Evolutionary conservation across 1,140 invertebrate genomes (phyloP), one percentile per base, ranked within the genome.

Genomic region (Lepidotrigona ventralis): DNA sequence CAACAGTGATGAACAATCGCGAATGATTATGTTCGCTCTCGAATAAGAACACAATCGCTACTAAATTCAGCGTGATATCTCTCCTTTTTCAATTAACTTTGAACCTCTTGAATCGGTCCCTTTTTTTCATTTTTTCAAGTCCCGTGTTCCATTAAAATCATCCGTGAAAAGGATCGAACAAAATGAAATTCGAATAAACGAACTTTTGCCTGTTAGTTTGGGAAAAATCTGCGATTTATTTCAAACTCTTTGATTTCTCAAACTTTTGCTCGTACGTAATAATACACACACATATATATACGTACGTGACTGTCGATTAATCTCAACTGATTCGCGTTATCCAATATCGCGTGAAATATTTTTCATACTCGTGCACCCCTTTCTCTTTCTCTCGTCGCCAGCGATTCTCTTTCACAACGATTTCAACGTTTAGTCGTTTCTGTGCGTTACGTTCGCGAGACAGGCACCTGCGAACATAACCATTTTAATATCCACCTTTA

Each of bases 271-370:
- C 39, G 39, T 46, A 8, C 33, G 33, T 33, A 33, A 33, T 2
- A 33, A 2, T 33, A 39, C 33, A 39, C 33, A 39, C 39, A 46
- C 39, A 46, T 8, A 46, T 8, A 9, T 8, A 8, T 46, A 46
- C 39, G 39, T 46, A 46, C 39, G 39, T 46, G 39, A 46, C 58
- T 1, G 1, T 2, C 26, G 54, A 69, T 69, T 39, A 78, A 78
- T 72, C 46, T 53, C 39, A 29, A 11, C 33, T 9, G 21, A 23
- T 53, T 69, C 19, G 26, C 6, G 39, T 39, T 39, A 39, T 39
- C 39, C 39, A 21, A 46, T 33, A 39, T 78, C 76, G 76, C 76
- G 76, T 56, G 76, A 56, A 26, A 80, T 72, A 77, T 77, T 66
- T 66, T 23, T 46, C 75, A 11, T 26, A 26, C n/a, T n/a, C 63